Conservation (phyloP, 2,888 invertebrate genomes). For the Spodoptera littoralis region DNA sequence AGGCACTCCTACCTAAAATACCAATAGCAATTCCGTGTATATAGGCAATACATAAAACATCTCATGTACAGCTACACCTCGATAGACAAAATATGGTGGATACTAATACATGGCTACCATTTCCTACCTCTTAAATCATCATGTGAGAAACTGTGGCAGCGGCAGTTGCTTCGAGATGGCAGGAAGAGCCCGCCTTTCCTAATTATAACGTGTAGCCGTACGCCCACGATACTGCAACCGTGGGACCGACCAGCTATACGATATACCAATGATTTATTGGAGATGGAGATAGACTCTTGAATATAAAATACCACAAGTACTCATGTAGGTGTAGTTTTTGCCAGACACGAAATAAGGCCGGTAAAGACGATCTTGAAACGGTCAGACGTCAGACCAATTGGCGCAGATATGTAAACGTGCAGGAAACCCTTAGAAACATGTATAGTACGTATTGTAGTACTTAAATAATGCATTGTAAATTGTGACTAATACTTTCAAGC, state of each 20-base stretch:
- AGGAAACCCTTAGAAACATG: too few species aligned
- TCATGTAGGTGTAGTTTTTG: background rate
- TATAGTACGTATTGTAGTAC: too few species aligned
- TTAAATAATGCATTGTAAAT: too few species aligned
- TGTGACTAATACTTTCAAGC: too few species aligned
- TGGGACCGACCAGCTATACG: conserved; percentile 34
- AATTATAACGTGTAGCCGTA: conserved; percentile 63
- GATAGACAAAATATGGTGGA: conserved; percentile 29
- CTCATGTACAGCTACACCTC: conserved; percentile 4
- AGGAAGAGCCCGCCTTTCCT: conserved; percentile 64
- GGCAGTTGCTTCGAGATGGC: conserved; percentile 28
- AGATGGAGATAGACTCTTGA: conserved; percentile 34
- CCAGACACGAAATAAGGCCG: too few species aligned
- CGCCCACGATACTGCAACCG: conserved; percentile 60
- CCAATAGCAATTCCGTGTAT: too few species aligned
- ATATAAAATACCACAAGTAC: background rate
- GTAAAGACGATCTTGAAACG: too few species aligned
- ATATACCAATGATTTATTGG: conserved; percentile 38
- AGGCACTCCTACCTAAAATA: too few species aligned
- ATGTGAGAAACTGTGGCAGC: conserved; percentile 47
- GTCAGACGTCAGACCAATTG: too few species aligned
- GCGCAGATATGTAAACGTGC: too few species aligned
- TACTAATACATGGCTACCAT: conserved; percentile 41
- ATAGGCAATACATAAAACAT: background rate
- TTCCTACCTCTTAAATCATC: conserved; percentile 44